Base-by-base conservation (phyloP, 2,888 invertebrate species). In the Drosophila quinaria region DNA sequence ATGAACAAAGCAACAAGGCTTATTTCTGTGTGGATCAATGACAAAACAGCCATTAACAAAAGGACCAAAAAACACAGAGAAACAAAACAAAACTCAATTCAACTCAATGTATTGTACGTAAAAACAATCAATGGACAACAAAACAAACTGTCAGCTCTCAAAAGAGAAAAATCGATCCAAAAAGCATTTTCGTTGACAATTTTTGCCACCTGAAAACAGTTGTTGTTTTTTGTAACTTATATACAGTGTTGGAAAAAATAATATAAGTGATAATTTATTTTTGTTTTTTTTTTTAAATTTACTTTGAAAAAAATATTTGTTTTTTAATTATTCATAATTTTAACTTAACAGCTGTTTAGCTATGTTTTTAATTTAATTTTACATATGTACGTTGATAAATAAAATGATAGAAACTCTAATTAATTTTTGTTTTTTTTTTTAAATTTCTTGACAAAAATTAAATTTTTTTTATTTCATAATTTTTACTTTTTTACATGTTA, bases 101-200 rank as follows among this genome's bases (percentile, higher is more conserved):
- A 41, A 29, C 17, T 41, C 39, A 39, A 55, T 15, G 33, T 60
- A 70, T 70, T 15, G 33, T 56, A 70, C 70, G 64, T 73, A 70
- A 73, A 82, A 82, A 81, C 86, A 82, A 81, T 81, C 78, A 67
- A 65, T 74, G 65, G 49, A 71, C 60, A 49, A 55, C 50, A 47
- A 62, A 56, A 42, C 50, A 49, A 70, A 70, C 58, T 60, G 64
- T 55, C 75, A 61, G 47, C 8, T 29, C 15, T 46, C 13, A 49
- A 35, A 19, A 49, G 35, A 19, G 62, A 29, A 41, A 31, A 13
- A 49, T 29, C 56, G 31, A 62, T 9, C 37, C 35, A 35, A 55
- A 71, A 46, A 31, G 50, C 46, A 65, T 55, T 74, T 47, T 62
- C 70, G 70, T 76, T 74, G 65, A 70, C 74, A 78, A 78, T 66